Evolutionary conservation across 2,797 vertebrate genomes (phyloP).

Genomic region (Chrysocyon brachyurus): DNA sequence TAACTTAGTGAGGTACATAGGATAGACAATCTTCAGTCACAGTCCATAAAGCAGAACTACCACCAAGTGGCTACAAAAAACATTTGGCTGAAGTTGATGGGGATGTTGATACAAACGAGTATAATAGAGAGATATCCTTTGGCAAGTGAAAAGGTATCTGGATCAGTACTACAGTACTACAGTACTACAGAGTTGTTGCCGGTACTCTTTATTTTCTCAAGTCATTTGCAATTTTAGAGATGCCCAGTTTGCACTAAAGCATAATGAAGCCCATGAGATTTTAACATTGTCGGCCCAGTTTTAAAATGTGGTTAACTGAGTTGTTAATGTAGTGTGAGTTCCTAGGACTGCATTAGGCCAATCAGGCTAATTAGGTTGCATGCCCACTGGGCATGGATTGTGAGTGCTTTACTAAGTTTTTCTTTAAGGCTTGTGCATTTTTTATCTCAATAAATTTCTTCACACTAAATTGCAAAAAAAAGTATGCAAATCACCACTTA

Average conservation of each 20-base stretch:
- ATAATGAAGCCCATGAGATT: conserved; percentile 43
- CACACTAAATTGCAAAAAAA: not conserved
- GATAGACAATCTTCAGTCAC: not conserved
- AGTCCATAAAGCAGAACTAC: not conserved
- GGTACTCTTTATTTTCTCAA: conserved; percentile 28
- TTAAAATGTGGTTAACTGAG: conserved; percentile 67
- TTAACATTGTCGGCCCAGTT: conserved; percentile 61
- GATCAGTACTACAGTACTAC: not conserved
- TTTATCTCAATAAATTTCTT: conserved; percentile 46
- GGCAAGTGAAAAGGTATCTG: not conserved
- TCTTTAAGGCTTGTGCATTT: conserved; percentile 2
- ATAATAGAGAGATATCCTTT: not conserved
- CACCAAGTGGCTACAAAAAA: not conserved
- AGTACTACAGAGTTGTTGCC: not conserved
- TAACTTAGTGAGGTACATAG: not conserved
- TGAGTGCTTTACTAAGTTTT: conserved; percentile 29
- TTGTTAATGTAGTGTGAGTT: conserved; percentile 60
- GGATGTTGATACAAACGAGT: not conserved
- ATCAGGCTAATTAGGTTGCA: conserved; percentile 71
- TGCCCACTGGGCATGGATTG: conserved; percentile 30
- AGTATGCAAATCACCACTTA: not conserved
- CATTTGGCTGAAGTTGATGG: not conserved
- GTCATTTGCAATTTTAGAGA: conserved; percentile 55
- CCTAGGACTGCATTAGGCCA: not conserved
- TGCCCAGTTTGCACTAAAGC: conserved; percentile 35